Percentiles rank a stretch among this genome's conserved stretches.
These are phyloP conservation scores for Epirrhoe tristata DNA, from an alignment of 2,888 invertebrate genomes.

Conservation along the genomic window DNA sequence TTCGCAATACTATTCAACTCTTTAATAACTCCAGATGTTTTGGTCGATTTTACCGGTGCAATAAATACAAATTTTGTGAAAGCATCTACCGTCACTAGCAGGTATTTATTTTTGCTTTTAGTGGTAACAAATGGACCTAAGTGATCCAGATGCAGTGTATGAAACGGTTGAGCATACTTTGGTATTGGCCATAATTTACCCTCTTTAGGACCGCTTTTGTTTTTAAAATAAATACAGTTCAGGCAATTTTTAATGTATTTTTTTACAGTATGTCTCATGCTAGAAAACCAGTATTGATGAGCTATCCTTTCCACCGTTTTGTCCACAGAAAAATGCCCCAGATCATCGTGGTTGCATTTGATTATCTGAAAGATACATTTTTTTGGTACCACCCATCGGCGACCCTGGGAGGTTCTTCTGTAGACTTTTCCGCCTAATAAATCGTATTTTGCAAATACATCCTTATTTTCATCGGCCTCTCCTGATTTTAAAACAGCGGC, in stretches of 20 bases:
- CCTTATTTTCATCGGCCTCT: background rate
- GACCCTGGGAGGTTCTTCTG: background rate
- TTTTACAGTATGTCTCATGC: background rate
- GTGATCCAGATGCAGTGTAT: background rate
- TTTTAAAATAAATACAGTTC: background rate
- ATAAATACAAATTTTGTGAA: background rate
- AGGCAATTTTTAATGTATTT: background rate
- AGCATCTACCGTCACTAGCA: background rate
- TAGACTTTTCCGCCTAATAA: background rate
- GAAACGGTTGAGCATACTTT: background rate
- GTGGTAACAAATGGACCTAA: background rate
- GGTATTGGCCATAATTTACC: background rate
- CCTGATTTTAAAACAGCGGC: background rate
- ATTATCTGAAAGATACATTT: background rate
- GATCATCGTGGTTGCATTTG: background rate
- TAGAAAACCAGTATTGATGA: background rate
- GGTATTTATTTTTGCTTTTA: background rate
- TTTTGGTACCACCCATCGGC: background rate
- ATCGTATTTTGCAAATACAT: background rate
- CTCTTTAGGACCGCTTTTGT: too few relatives aligned
- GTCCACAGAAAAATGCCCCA: background rate
- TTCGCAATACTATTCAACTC: background rate
- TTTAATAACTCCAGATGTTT: background rate
- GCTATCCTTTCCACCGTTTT: background rate
- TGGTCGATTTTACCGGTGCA: background rate